phyloP scores from a whole-genome alignment of 2,888 invertebrate genomes.

The Spodoptera picta region DNA sequence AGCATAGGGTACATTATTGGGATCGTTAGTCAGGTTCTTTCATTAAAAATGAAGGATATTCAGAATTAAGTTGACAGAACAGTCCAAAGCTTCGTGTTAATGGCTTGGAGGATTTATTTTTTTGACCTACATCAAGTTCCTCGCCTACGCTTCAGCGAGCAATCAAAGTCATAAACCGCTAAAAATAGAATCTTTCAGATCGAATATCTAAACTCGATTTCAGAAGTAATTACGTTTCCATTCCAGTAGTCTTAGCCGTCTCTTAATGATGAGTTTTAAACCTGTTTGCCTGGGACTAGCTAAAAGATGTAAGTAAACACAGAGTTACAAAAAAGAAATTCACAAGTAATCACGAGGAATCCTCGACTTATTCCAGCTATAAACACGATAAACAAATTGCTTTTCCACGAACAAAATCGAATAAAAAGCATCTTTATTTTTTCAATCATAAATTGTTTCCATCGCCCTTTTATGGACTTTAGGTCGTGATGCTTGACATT shows the following conservation, averaged over 20 bases:
- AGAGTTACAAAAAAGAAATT: constrained; percentile 31
- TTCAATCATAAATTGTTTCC: constrained; percentile 48
- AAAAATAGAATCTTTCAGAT: constrained; percentile 18
- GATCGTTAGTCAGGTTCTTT: not conserved
- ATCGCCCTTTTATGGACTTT: constrained; percentile 37
- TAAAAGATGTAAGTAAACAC: constrained; percentile 13
- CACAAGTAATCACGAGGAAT: constrained; percentile 33
- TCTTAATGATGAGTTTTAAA: constrained; percentile 23
- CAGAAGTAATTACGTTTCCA: constrained; percentile 17
- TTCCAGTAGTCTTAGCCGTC: not conserved
- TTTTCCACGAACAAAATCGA: constrained; percentile 37
- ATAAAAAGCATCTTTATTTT: constrained; percentile 39
- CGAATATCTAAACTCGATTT: constrained; percentile 20
- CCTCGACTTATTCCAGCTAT: constrained; percentile 23
- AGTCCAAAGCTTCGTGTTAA: constrained; percentile 3
- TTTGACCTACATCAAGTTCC: constrained; percentile 1
- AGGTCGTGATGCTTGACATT: constrained; percentile 67
- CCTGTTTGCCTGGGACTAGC: constrained; percentile 4
- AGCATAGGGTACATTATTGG: not conserved
- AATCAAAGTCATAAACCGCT: constrained; percentile 5
- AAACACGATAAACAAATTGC: constrained; percentile 41
- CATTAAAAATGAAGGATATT: constrained; percentile 8
- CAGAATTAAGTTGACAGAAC: constrained; percentile 8
- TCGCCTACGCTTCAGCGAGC: not conserved
- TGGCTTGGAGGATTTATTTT: constrained; percentile 3